These are phyloP conservation scores for Litoditis marina DNA, from an alignment of 2,888 invertebrate species.

Conservation along the genomic window DNA sequence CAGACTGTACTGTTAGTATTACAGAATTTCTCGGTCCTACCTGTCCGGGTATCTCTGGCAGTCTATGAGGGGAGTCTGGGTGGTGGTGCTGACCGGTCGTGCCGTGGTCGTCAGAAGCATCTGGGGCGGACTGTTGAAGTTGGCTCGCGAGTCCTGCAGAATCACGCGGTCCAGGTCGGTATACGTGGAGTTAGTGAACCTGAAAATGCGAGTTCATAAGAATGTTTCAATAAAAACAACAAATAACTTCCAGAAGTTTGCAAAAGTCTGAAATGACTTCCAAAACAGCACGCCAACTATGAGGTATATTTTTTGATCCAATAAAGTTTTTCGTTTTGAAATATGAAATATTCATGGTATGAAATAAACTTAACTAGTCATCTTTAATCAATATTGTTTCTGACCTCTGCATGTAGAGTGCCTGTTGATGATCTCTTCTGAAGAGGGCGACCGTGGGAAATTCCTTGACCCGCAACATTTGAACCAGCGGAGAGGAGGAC, in stretches of 20 bases:
- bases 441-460: slow-evolving; percentile 59
- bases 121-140: slow-evolving; percentile 16
- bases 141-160: slow-evolving; percentile 24
- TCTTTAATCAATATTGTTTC: too few relatives aligned
- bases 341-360: too few relatives aligned
- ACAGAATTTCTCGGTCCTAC: slow-evolving; percentile 14
- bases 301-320: background rate
- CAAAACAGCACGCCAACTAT: too few relatives aligned
- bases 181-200: slow-evolving; percentile 34
- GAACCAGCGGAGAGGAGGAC: slow-evolving; percentile 52
- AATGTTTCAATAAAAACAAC: too few relatives aligned
- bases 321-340: background rate
- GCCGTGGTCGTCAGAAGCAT: slow-evolving; percentile 32
- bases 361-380: too few relatives aligned
- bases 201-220: background rate
- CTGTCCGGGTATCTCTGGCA: slow-evolving; percentile 53
- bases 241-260: too few relatives aligned
- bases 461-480: slow-evolving; percentile 46
- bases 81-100: slow-evolving; percentile 42
- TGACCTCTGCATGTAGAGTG: slow-evolving; percentile 57
- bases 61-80: slow-evolving; percentile 44
- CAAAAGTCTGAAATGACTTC: background rate
- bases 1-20: too few relatives aligned
- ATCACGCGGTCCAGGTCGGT: slow-evolving; percentile 38
- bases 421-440: slow-evolving; percentile 58